Percentiles rank a stretch among this genome's conserved stretches.
phyloP scores from a whole-genome alignment of 2,888 invertebrate genomes.

The Drosophila vallismaia region DNA sequence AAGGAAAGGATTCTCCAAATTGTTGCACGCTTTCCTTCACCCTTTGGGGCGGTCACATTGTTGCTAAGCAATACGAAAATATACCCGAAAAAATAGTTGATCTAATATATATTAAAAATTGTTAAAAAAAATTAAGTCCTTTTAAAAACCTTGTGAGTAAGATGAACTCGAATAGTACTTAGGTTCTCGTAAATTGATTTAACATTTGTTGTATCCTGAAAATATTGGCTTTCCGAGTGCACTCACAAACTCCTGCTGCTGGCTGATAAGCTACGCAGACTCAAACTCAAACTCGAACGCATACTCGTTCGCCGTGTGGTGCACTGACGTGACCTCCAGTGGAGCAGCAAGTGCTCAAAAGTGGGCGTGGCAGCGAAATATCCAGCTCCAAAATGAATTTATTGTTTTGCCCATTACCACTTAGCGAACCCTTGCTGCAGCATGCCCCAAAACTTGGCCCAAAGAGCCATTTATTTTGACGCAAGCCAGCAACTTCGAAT shows the following conservation, averaged over 20 bases:
- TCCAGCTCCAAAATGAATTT: conserved; percentile 52
- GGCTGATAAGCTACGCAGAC: conserved; percentile 43
- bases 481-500: conserved; percentile 35
- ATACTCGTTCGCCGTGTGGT: conserved; percentile 46
- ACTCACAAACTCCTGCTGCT: conserved; percentile 17
- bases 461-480: conserved; percentile 52
- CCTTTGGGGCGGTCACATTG: conserved; percentile 48
- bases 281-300: conserved; percentile 2
- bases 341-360: conserved; percentile 33
- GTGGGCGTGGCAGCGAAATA: conserved; percentile 43
- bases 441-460: conserved; percentile 36
- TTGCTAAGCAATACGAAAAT: conserved; percentile 34
- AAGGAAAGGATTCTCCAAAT: conserved; percentile 65
- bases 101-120: not conserved
- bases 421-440: conserved; percentile 20
- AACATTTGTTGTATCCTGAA: not conserved
- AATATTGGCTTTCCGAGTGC: not conserved
- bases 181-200: not conserved
- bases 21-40: conserved; percentile 59
- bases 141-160: no score
- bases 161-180: no score
- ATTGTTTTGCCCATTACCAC: conserved; percentile 61
- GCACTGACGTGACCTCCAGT: conserved; percentile 46
- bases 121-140: not conserved
- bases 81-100: not conserved